Percentiles rank a stretch among this genome's conserved stretches.
Evolutionary conservation across 2,113 vertebrate species (phyloP).

Genomic region (Pyrgilauda ruficollis): DNA sequence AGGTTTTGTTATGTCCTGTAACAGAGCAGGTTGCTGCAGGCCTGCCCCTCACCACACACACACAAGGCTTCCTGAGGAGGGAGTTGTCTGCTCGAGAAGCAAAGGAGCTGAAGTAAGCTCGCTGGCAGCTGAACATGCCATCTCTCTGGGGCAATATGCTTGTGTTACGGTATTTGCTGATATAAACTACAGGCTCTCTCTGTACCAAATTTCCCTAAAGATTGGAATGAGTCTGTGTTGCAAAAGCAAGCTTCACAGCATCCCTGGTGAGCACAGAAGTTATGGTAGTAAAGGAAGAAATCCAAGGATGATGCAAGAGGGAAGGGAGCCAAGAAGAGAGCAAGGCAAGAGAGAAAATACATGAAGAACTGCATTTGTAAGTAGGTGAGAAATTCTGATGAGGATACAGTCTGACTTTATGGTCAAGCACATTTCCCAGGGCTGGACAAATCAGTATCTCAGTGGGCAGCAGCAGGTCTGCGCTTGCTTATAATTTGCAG

Average conservation of each 20-base stretch:
- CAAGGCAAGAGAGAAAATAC: not conserved
- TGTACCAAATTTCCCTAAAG: constrained; percentile 15
- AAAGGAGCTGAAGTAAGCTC: not conserved
- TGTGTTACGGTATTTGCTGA: not conserved
- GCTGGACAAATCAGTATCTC: constrained; percentile 21
- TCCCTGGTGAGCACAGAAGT: not conserved
- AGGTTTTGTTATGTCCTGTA: not conserved
- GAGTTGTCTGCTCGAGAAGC: not conserved
- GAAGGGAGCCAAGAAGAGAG: not conserved
- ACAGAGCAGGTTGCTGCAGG: not conserved
- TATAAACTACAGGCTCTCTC: not conserved
- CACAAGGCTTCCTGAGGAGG: not conserved
- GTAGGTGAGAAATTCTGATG: not conserved
- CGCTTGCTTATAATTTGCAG: constrained; percentile 59
- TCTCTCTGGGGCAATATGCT: not conserved
- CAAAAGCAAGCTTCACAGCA: not conserved
- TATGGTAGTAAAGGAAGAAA: not conserved
- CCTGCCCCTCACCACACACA: not conserved
- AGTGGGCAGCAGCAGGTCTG: constrained; percentile 3
- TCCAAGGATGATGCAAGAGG: not conserved
- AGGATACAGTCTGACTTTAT: not conserved
- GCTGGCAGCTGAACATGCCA: not conserved
- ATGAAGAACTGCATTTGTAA: not conserved
- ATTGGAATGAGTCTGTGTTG: not conserved
- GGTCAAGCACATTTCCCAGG: constrained; percentile 28